phyloP scores from a whole-genome alignment of 2,113 vertebrate genomes.

The Gasterosteus nipponicus region DNA sequence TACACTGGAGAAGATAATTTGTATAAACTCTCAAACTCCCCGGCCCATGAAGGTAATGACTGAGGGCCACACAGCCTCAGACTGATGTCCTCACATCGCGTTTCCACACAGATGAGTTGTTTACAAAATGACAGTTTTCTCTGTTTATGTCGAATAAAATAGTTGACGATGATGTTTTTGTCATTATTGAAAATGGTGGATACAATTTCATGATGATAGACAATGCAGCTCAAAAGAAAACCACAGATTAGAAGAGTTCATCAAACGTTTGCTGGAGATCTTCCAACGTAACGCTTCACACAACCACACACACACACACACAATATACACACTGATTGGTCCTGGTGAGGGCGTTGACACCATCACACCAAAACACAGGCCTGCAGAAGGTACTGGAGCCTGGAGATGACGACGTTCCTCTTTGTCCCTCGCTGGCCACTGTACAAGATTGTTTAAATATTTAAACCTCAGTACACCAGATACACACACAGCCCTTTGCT shows the following conservation, averaged over 20 bases:
- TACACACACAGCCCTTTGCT: conserved; percentile 28
- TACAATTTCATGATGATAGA: conserved; percentile 9
- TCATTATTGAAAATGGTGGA: conserved; percentile 19
- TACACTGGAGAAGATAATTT: not conserved
- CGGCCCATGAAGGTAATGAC: conserved; percentile 9
- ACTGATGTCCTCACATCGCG: conserved; percentile 21
- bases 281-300: not conserved
- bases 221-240: conserved; percentile 7
- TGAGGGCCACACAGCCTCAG: conserved; percentile 36
- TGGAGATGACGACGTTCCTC: conserved; percentile 10
- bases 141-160: conserved; percentile 66
- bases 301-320: not conserved
- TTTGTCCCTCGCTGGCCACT: conserved; percentile 56
- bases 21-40: not conserved
- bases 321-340: not conserved
- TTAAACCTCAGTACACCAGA: conserved; percentile 69
- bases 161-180: conserved; percentile 11
- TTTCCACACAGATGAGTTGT: conserved; percentile 40
- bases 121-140: conserved; percentile 43
- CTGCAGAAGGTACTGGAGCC: conserved; percentile 38
- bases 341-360: not conserved
- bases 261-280: not conserved
- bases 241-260: conserved; percentile 35
- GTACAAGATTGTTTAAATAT: conserved; percentile 71
- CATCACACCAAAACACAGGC: conserved; percentile 18